phyloP scores from a whole-genome alignment of 2,888 invertebrate species.

The Habrosyne pyritoides region DNA sequence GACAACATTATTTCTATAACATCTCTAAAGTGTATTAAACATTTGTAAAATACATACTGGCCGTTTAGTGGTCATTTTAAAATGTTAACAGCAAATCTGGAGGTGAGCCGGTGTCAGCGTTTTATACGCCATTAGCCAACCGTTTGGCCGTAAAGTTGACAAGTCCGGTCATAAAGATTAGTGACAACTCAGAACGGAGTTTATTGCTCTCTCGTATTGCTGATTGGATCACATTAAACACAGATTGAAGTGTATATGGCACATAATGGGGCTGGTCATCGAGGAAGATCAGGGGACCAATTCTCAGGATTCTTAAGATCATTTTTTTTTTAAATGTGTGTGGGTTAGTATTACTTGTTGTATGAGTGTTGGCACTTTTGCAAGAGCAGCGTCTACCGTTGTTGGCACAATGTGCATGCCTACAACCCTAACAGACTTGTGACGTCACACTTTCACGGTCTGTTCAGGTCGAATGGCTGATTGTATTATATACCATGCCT shows the following conservation, averaged over 20 bases:
- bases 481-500: no score
- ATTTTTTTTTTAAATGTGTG: no score
- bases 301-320: neutral
- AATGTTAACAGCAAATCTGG: slow-evolving; percentile 43
- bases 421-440: no score
- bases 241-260: slow-evolving; percentile 1
- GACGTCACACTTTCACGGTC: no score
- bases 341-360: no score
- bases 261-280: neutral
- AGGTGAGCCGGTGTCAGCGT: slow-evolving; percentile 36
- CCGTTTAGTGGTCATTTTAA: slow-evolving; percentile 52
- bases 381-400: no score
- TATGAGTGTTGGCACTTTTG: no score
- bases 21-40: no score
- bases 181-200: slow-evolving; percentile 25
- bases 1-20: no score
- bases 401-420: no score
- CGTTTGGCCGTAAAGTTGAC: slow-evolving; percentile 65
- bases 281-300: neutral
- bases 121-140: slow-evolving; percentile 62
- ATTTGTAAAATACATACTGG: slow-evolving; percentile 13
- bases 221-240: slow-evolving; percentile 3
- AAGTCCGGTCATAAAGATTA: slow-evolving; percentile 63
- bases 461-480: no score
- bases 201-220: slow-evolving; percentile 3